Evolutionary conservation across 2,113 vertebrate species (phyloP), one percentile per base, ranked within the genome.

Genomic region (Psilopogon haemacephalus): DNA sequence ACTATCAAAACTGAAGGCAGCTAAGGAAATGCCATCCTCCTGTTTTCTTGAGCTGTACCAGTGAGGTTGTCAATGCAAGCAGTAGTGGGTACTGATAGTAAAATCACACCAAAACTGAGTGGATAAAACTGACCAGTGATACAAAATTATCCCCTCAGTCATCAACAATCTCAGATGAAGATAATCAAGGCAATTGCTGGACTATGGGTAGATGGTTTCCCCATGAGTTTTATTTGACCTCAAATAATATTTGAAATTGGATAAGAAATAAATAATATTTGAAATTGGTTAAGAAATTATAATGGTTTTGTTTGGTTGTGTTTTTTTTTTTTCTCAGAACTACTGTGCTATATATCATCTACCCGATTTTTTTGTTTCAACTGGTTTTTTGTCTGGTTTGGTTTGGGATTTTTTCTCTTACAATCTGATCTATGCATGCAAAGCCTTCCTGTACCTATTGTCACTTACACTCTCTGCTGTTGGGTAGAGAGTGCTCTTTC

Each of bases 101-200:
- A 78, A 54, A 72, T 52, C 44, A 46, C 12, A 38, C 7, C 5
- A 67, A 84, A 71, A 55, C 30, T 63, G 63, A 21, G 5, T 26
- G 15, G 7, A 9, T 67, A 33, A 46, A 78, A 18, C 16, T 8
- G 7, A 8, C 9, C 20, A 38, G 28, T 38, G 37, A 3, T 78
- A 46, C 19, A 40, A 62, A 62, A 33, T n/a, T 54, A 30, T 19
- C 24, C 16, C n/a, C n/a, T 46, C 1, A 0, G 52, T 64, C 32
- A 56, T 26, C 21, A 70, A 63, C 20, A n/a, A 95, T 23, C 15
- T 91, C 65, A 18, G 13, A 90, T 89, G 44, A 93, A 91, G 84
- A 60, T 85, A 95, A 96, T 91, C 68, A 95, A 93, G 71, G 54
- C 35, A 93, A 69, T 95, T 96, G 89, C 40, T 80, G 55, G 54